Evolutionary conservation across 2,888 invertebrate genomes (phyloP), one percentile per base, ranked within the genome.

Genomic region (Trachelus troglodyta): DNA sequence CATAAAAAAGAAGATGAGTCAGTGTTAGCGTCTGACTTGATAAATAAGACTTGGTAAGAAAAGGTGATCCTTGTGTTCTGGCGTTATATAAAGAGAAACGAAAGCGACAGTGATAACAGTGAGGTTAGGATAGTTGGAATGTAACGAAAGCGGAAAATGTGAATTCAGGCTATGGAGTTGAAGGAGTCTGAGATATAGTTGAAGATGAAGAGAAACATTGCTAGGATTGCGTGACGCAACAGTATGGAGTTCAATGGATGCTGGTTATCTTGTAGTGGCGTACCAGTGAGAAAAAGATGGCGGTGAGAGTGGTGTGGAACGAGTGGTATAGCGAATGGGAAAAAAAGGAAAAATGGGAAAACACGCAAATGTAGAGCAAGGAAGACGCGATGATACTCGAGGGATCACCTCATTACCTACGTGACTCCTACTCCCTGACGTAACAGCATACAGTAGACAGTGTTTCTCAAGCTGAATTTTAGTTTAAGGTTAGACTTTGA

Each of bases 391-490:
- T 76, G 77, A 82, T 81, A 81, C 82, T 79, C 81, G 77, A 80
- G 79, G 82, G 83, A 85, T 84, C 85, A 84, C 81, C 86, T 85
- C 86, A 85, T 85, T 85, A 85, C 82, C 83, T 82, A 83, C 84
- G 83, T 84, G 82, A 83, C 81, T 84, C 83, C 84, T 79, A 82
- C 83, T 71, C 83, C 81, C 77, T 85, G 84, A 83, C 80, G 85
- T 81, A 84, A 84, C 77, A 75, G 34, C 78, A 77, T 75, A 73
- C 75, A 9, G 56, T 56, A 56, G 56, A 2, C 82, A 81, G 82
- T 75, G 83, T 77, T 81, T 86, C 83, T 83, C 85, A 82, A 82
- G 9, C 31, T 71, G 56, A 23, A 23, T 56, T 23, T 23, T 56
- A 56, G 1, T 15, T 56, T 56, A 2, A 23, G 2, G 23, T 23